These are phyloP conservation scores for Lichenostomus cassidix DNA, from an alignment of 2,113 vertebrate species.

Conservation along the genomic window DNA sequence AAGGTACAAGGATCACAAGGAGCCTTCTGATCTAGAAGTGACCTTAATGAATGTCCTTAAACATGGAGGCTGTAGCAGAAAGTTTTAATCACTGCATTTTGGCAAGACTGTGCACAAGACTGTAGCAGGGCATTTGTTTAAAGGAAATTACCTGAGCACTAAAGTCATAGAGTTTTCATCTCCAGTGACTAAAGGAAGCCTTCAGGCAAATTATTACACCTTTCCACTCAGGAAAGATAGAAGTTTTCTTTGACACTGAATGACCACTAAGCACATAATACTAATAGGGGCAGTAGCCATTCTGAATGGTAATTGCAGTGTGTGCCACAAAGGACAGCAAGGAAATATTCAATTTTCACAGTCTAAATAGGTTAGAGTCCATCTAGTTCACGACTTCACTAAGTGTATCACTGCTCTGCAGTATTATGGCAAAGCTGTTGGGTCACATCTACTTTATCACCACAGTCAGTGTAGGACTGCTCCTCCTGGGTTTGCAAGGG, in stretches of 20 bases:
- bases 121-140: not conserved
- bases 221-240: not conserved
- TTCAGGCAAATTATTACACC: constrained; percentile 4
- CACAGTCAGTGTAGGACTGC: not conserved
- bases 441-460: not conserved
- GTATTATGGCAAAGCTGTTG: not conserved
- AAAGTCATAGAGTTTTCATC: not conserved
- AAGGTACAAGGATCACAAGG: not conserved
- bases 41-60: not conserved
- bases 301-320: not conserved
- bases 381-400: not conserved
- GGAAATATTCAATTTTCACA: not conserved
- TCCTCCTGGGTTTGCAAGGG: not conserved
- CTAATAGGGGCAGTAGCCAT: not conserved
- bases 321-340: not conserved
- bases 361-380: not conserved
- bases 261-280: not conserved
- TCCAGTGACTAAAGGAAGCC: not conserved
- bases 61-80: not conserved
- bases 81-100: not conserved
- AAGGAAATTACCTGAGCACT: not conserved
- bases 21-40: not conserved
- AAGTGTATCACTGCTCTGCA: not conserved
- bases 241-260: not conserved
- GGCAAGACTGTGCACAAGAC: not conserved